phyloP scores from a whole-genome alignment of 2,113 vertebrate species.

The Micronycteris hirsuta region DNA sequence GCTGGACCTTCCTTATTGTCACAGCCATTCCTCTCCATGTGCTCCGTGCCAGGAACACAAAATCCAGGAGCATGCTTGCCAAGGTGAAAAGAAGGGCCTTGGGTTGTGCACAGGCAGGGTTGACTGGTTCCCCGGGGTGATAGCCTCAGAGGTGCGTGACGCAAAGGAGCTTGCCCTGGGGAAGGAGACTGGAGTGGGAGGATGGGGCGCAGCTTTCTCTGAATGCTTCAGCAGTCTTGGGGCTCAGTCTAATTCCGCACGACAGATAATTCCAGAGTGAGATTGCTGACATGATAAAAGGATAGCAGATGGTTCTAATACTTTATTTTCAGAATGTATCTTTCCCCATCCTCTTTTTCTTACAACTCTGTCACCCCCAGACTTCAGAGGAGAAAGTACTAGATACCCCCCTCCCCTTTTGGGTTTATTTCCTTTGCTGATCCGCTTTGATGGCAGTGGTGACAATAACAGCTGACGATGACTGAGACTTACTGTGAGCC shows the following conservation, averaged over 20 bases:
- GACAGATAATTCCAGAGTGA: slow-evolving; percentile 55
- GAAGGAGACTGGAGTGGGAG: not conserved
- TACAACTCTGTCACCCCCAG: not conserved
- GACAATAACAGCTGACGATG: not conserved
- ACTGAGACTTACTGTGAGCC: not conserved
- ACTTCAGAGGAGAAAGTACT: slow-evolving; percentile 31
- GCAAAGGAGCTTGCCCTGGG: not conserved
- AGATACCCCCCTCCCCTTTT: rapidly evolving
- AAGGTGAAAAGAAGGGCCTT: slow-evolving; percentile 62
- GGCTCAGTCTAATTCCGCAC: slow-evolving; percentile 46
- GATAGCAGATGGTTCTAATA: slow-evolving; percentile 56
- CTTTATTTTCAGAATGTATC: slow-evolving; percentile 57
- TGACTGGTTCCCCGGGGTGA: slow-evolving; percentile 13
- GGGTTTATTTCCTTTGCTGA: slow-evolving; percentile 5
- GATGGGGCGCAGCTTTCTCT: not conserved
- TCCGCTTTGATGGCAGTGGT: not conserved
- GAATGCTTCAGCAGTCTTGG: slow-evolving; percentile 51
- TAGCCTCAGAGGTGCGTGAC: not conserved
- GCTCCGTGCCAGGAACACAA: not conserved
- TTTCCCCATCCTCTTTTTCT: not conserved
- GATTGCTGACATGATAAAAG: slow-evolving; percentile 58
- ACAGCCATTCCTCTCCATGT: not conserved
- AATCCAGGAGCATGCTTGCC: slow-evolving; percentile 53
- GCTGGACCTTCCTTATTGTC: slow-evolving; percentile 55
- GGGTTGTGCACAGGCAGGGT: not conserved